Evolutionary conservation across 1,140 invertebrate species (phyloP).

Genomic region (Varroa destructor): DNA sequence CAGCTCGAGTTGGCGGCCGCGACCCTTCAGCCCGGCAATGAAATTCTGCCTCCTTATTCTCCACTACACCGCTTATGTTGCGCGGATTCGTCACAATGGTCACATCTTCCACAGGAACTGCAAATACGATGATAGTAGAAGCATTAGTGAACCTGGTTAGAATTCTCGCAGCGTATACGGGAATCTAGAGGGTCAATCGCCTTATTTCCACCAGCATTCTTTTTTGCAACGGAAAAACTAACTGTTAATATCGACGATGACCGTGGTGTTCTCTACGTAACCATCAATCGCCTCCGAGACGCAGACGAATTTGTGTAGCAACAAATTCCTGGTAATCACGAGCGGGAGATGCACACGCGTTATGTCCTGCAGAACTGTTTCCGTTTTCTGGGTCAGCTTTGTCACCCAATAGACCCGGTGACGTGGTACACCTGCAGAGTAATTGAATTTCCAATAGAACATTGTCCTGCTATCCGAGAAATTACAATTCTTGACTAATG

Average conservation of each 20-base stretch:
- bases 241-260: constrained; percentile 21
- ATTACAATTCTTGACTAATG: too few species aligned
- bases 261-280: constrained; percentile 11
- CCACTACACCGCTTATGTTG: constrained; percentile 10
- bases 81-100: constrained; percentile 20
- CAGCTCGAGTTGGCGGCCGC: constrained; percentile 4
- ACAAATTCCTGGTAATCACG: neutral
- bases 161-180: too few species aligned
- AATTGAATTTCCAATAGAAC: too few species aligned
- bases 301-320: constrained; percentile 16
- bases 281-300: constrained; percentile 15
- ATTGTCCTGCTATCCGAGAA: too few species aligned
- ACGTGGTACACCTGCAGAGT: neutral
- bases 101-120: constrained; percentile 9
- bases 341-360: constrained; percentile 22
- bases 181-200: too few species aligned
- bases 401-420: constrained; percentile 26
- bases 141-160: neutral
- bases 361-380: constrained; percentile 24
- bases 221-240: neutral
- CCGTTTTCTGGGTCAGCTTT: constrained; percentile 13
- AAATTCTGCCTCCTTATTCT: constrained; percentile 21
- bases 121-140: neutral
- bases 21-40: neutral
- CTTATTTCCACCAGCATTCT: too few species aligned